These are phyloP conservation scores for Caenorhabditis sinica DNA, from an alignment of 2,888 invertebrate species.

Conservation along the genomic window DNA sequence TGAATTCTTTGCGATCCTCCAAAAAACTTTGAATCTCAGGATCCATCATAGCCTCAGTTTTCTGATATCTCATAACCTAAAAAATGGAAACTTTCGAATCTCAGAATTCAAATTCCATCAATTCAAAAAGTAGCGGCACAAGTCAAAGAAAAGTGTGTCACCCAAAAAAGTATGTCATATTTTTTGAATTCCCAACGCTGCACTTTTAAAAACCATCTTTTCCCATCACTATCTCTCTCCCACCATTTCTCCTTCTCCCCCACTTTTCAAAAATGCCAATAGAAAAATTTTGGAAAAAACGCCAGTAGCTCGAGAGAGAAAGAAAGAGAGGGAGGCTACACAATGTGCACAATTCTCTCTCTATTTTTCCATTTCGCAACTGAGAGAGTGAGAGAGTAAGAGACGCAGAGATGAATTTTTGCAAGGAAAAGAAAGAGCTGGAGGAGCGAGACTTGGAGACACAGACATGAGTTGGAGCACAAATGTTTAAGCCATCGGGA, in stretches of 20 bases:
- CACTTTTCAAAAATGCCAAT: conserved; percentile 3
- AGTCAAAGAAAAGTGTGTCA: not conserved
- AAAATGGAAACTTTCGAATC: not conserved
- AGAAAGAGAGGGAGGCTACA: not conserved
- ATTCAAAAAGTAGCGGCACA: too few relatives aligned
- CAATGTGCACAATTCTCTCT: conserved; percentile 32
- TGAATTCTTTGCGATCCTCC: too few relatives aligned
- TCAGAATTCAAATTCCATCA: not conserved
- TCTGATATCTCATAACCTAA: too few relatives aligned
- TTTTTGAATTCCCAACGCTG: conserved; percentile 11
- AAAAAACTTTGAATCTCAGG: not conserved
- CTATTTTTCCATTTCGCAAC: conserved; percentile 6
- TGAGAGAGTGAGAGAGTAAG: conserved; percentile 10
- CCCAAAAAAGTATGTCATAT: not conserved
- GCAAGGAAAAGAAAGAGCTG: not conserved
- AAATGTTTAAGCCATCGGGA: conserved; percentile 28
- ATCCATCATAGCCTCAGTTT: not conserved
- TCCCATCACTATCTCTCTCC: not conserved
- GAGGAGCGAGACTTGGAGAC: not conserved
- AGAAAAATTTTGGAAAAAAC: not conserved
- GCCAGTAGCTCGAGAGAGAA: not conserved
- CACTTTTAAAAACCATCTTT: conserved; percentile 33
- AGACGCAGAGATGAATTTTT: conserved; percentile 16
- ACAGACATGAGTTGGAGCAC: conserved; percentile 9
- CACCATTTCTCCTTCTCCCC: not conserved